Base-by-base conservation (phyloP, 2,797 vertebrate species). In the Bradypodion pumilum region DNA sequence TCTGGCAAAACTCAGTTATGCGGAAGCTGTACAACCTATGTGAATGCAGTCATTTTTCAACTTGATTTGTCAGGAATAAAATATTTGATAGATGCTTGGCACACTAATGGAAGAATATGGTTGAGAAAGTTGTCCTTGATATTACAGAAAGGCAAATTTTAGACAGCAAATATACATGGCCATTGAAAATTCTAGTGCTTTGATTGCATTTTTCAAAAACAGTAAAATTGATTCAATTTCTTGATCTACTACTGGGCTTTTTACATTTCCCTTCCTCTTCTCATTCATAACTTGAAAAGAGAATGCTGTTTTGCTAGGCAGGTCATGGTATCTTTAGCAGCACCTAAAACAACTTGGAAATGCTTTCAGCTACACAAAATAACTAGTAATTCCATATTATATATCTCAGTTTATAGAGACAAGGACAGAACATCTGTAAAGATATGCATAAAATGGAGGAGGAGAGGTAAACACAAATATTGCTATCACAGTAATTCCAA, bases 211-310 rank as follows among this genome's bases (percentile, higher is more conserved):
- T 90, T 90, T 91, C 78, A 89, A 78, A 88, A 91, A 82, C 75
- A 83, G 70, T 69, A 82, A 89, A 87, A 94, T 89, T 81, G 72
- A 91, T 90, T 74, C 79, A 56, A 74, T 92, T 86, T 87, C 74
- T 93, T 91, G 49, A 90, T 89, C 69, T 93, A 78, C 88, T 93
- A 95, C 94, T 95, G 79, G 89, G 69, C 93, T 93, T 92, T 89
- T 94, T 69, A 93, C 90, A 89, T 90, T 74, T 86, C 90, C 92
- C 76, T 86, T 90, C 92, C 84, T 87, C 72, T 80, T 91, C 85
- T 91, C 91, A 80, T 90, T 72, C 77, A 90, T 88, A 86, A 87
- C 92, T 86, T 89, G 75, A 90, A 93, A 93, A 74, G 79, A 73
- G 52, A 91, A 5, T 91, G 74, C 52, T 77, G 8, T 75, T 93